phyloP scores from a whole-genome alignment of 1,140 invertebrate genomes.

The Pinna nobilis region DNA sequence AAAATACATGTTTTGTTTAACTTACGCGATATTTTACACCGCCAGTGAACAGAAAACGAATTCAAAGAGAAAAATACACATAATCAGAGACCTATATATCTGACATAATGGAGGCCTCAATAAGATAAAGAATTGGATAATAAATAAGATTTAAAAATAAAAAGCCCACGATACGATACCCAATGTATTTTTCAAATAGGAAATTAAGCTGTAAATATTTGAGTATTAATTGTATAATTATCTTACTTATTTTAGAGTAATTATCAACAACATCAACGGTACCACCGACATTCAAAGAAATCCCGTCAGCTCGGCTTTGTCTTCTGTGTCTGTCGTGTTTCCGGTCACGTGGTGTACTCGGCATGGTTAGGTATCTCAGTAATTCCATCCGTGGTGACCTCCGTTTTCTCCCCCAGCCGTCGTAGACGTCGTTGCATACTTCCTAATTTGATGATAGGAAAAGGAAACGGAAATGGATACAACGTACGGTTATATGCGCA shows the following conservation, averaged over 20 bases:
- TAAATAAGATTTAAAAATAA: too few species aligned
- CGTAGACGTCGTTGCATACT: constrained; percentile 32
- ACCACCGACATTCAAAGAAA: constrained; percentile 35
- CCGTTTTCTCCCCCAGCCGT: constrained; percentile 31
- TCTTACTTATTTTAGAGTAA: constrained; percentile 43
- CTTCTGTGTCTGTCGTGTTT: not conserved
- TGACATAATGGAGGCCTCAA: too few species aligned
- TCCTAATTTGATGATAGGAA: not conserved
- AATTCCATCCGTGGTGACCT: not conserved
- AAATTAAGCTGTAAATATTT: too few species aligned
- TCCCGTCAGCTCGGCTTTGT: not conserved
- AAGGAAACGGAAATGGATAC: not conserved
- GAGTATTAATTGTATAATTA: too few species aligned
- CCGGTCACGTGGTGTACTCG: not conserved
- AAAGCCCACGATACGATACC: too few species aligned
- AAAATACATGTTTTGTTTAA: too few species aligned
- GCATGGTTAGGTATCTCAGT: not conserved
- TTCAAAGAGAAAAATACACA: too few species aligned
- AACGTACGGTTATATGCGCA: not conserved
- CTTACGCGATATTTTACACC: too few species aligned
- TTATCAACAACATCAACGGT: constrained; percentile 38
- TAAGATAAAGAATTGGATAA: too few species aligned
- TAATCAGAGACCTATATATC: too few species aligned
- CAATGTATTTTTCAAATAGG: too few species aligned
- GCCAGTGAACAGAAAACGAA: too few species aligned